Conservation (phyloP, 2,113 vertebrate species). For the Propithecus coquereli region DNA sequence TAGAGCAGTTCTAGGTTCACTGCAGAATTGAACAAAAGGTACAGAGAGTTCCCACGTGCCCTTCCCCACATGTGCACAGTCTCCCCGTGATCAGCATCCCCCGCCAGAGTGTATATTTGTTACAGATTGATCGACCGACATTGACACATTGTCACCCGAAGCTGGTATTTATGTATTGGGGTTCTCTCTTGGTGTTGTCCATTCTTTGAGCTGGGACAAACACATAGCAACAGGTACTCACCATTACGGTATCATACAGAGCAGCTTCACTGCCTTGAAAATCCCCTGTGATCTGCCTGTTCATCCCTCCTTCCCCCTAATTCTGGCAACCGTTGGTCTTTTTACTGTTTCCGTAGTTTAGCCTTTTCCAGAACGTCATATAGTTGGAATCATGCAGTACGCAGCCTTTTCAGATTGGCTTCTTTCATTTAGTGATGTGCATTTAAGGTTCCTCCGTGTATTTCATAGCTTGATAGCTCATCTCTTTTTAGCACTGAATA, state of each 20-base stretch:
- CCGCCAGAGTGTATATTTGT: background rate
- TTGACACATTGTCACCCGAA: background rate
- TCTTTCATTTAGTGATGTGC: background rate
- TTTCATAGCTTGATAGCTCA: background rate
- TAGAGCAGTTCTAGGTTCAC: background rate
- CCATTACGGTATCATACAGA: background rate
- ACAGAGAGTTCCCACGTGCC: background rate
- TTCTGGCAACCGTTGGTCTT: background rate
- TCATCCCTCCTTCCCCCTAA: background rate
- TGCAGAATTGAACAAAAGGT: background rate
- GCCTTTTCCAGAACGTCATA: too few relatives aligned
- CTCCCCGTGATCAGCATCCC: background rate
- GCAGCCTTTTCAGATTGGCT: background rate
- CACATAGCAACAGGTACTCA: background rate
- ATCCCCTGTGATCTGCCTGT: background rate
- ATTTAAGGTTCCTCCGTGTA: background rate
- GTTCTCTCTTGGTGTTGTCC: background rate
- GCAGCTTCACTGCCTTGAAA: background rate
- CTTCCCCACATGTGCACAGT: background rate
- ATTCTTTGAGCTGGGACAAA: background rate
- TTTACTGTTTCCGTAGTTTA: background rate
- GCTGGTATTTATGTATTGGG: background rate
- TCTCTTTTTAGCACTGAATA: background rate
- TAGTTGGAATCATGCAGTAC: too few relatives aligned
- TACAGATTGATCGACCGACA: background rate